Evolutionary conservation across 2,113 vertebrate genomes (phyloP).

Genomic region (Callaeas wilsoni): DNA sequence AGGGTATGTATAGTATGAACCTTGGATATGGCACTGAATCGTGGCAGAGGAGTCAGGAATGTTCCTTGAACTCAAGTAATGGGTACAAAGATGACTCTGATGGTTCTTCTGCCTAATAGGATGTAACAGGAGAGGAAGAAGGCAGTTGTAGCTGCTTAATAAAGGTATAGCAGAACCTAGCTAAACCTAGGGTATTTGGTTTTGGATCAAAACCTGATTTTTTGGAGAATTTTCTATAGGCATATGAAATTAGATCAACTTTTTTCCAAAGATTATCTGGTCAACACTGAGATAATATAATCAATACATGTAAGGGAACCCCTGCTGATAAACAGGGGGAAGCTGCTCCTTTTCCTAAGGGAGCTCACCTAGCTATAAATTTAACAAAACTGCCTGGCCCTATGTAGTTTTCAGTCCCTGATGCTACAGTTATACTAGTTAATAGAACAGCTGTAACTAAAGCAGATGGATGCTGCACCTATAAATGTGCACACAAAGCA

Average conservation of each 20-base stretch:
- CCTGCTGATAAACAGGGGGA: background rate
- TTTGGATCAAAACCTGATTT: background rate
- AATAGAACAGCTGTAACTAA: background rate
- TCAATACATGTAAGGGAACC: background rate
- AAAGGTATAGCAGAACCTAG: background rate
- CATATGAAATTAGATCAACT: background rate
- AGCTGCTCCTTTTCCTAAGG: background rate
- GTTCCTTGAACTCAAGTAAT: background rate
- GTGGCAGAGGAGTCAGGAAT: background rate
- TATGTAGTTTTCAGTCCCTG: background rate
- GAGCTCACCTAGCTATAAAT: background rate
- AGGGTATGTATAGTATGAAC: background rate
- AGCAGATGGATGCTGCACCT: background rate
- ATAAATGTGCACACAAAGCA: background rate
- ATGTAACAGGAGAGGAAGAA: background rate
- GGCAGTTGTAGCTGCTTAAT: background rate
- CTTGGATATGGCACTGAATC: background rate
- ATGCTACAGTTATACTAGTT: background rate
- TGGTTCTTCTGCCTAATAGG: background rate
- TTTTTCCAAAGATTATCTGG: background rate
- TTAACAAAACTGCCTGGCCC: background rate
- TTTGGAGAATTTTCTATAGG: background rate
- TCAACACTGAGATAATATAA: background rate
- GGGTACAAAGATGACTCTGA: background rate
- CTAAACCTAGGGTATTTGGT: fast-evolving